Evolutionary conservation across 2,797 vertebrate species (phyloP).

Genomic region (Artibeus jamaicensis): DNA sequence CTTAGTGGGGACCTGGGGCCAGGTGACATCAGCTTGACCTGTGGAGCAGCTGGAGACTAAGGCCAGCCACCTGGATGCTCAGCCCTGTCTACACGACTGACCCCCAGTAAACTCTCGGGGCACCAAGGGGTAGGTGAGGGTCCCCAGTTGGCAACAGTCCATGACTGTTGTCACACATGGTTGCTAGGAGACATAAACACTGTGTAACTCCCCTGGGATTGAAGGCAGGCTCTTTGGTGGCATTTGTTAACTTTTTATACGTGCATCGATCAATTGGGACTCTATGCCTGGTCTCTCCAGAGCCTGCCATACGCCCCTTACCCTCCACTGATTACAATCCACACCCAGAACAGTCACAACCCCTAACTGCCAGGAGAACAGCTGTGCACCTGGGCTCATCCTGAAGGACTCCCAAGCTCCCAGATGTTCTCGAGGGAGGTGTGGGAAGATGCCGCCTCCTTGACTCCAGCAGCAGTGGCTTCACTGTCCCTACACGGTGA

Average conservation of each 20-base stretch:
- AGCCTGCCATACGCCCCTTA: background rate
- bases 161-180: background rate
- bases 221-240: too few relatives aligned
- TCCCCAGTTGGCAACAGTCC: rapidly evolving
- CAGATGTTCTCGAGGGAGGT: rapidly evolving
- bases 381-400: background rate
- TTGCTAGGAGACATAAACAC: background rate
- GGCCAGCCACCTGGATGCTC: rapidly evolving
- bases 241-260: too few relatives aligned
- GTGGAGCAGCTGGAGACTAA: background rate
- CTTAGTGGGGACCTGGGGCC: rapidly evolving
- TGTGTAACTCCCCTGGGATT: background rate
- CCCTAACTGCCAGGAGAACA: background rate
- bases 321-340: background rate
- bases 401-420: background rate
- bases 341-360: too few relatives aligned
- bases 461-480: background rate
- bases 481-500: too few relatives aligned
- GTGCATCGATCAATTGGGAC: too few relatives aligned
- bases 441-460: background rate
- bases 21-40: background rate
- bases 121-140: too few relatives aligned
- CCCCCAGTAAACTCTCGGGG: background rate
- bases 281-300: background rate
- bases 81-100: background rate